Evolutionary conservation across 2,888 invertebrate species (phyloP).

Genomic region (Xestia xanthographa): DNA sequence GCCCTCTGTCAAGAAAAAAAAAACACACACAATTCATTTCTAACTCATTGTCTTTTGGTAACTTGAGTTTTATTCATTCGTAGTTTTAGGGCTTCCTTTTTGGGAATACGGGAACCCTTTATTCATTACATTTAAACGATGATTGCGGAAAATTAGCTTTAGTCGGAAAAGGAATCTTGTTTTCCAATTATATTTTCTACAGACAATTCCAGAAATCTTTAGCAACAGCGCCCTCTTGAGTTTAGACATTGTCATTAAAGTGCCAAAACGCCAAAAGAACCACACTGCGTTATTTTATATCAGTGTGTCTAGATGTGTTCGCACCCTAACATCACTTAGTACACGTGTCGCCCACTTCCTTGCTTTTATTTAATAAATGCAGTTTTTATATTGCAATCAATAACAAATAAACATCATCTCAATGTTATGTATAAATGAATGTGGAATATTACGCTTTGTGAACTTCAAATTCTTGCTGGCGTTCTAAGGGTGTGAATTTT

Average conservation of each 20-base stretch:
- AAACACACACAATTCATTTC: not conserved
- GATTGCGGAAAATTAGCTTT: not conserved
- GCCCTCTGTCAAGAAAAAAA: not conserved
- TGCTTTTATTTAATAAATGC: constrained; percentile 36
- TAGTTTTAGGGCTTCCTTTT: not conserved
- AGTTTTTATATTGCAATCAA: constrained; percentile 31
- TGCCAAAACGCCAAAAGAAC: not conserved
- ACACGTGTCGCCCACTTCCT: constrained; percentile 49
- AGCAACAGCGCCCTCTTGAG: not conserved
- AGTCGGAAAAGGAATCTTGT: too few species aligned
- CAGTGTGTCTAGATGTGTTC: not conserved
- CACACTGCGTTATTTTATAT: not conserved
- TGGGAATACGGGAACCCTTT: not conserved
- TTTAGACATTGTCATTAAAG: not conserved
- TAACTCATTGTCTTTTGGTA: not conserved
- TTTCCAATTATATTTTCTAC: too few species aligned
- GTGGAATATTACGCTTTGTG: constrained; percentile 4
- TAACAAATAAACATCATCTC: constrained; percentile 24
- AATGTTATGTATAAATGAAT: constrained; percentile 1
- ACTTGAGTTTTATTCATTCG: not conserved
- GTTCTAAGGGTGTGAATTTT: not conserved
- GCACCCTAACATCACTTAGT: not conserved
- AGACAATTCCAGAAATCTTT: not conserved
- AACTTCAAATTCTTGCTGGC: not conserved
- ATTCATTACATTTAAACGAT: not conserved